phyloP scores from a whole-genome alignment of 2,797 vertebrate species.

The Myotis vivesi region DNA sequence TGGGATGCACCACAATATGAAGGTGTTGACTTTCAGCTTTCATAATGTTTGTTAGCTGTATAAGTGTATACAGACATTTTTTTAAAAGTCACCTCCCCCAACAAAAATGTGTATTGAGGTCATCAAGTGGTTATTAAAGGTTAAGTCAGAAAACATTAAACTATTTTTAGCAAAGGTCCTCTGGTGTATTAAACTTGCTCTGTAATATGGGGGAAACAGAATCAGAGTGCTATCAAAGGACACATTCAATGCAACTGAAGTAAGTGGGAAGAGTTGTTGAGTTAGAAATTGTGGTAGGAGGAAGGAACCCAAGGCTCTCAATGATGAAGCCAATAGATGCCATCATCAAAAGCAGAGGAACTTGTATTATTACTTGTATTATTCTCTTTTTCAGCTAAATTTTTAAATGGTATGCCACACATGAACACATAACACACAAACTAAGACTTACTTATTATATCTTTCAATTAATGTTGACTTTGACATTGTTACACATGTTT shows the following conservation, averaged over 20 bases:
- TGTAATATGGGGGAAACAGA: neutral
- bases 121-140: neutral
- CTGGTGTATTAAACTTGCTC: neutral
- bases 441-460: neutral
- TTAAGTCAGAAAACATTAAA: neutral
- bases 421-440: neutral
- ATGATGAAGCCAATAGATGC: neutral
- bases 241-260: rapidly evolving
- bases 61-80: neutral
- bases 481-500: neutral
- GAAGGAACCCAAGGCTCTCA: neutral
- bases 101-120: neutral
- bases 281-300: neutral
- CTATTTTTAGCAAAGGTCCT: neutral
- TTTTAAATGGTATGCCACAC: neutral
- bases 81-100: neutral
- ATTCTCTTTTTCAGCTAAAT: neutral
- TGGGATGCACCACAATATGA: neutral
- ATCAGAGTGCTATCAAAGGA: neutral
- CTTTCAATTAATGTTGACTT: neutral
- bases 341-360: neutral
- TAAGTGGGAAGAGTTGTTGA: neutral
- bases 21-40: neutral
- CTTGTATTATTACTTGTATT: neutral
- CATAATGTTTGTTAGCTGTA: neutral